Evolutionary conservation across 2,113 vertebrate species (phyloP).

Genomic region (Cercocebus atys): DNA sequence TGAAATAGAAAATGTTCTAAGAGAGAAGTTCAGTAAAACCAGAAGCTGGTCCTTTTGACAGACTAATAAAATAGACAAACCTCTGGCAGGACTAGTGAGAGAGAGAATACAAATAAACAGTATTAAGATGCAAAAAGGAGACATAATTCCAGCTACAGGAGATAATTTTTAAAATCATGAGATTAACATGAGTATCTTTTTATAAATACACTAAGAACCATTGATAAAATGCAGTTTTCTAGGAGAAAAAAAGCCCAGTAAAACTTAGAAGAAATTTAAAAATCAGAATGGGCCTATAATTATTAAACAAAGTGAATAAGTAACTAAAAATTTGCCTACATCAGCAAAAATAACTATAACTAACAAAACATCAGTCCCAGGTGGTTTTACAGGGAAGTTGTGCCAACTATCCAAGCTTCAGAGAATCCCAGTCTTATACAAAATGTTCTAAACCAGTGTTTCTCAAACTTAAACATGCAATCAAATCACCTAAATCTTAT

Average conservation of each 20-base stretch:
- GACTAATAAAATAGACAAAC: neutral
- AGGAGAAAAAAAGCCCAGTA: neutral
- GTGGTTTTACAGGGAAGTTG: neutral
- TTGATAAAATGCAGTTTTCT: constrained; percentile 28
- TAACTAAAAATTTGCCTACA: neutral
- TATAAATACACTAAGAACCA: constrained; percentile 8
- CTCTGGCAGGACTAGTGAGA: neutral
- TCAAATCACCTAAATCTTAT: neutral
- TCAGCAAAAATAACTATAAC: neutral
- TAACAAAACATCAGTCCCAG: neutral
- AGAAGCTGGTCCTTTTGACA: neutral
- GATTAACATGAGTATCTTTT: constrained; percentile 3
- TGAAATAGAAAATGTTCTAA: neutral
- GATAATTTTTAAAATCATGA: constrained; percentile 23
- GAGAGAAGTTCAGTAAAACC: neutral
- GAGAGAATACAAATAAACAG: neutral
- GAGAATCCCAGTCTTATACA: neutral
- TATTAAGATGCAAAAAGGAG: neutral
- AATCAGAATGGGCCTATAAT: neutral
- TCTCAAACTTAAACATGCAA: neutral
- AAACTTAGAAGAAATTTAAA: constrained; percentile 45
- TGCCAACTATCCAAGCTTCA: neutral
- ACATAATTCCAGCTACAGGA: neutral
- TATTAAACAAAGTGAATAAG: constrained; percentile 19
- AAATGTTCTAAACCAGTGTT: neutral